Base-by-base conservation (phyloP, 1,140 invertebrate species). In the Homalodisca vitripennis region DNA sequence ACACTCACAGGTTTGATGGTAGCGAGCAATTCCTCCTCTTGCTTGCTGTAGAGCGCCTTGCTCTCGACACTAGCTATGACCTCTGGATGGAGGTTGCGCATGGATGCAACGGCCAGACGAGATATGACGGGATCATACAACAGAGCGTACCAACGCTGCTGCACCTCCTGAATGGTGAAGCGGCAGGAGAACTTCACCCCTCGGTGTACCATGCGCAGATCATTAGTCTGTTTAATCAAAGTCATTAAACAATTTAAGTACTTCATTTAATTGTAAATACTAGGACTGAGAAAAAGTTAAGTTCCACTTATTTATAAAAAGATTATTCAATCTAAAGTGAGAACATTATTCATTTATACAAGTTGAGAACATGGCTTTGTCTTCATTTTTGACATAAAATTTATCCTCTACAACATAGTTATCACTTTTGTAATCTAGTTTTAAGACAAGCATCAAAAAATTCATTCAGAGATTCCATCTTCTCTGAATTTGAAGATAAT, bases 151-250 rank as follows among this genome's bases (percentile, higher is more conserved):
- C 97, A 99, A 68, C 97, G 86, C 70, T 95, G 92, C 77, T 98
- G 93, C 29, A 99, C 87, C 79, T 99, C 96, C 78, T 92, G 89
- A 14, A 98, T 80, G 0, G 94, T 96, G 78, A 98, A 99, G 71
- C 92, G 89, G 77, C 95, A 97, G 0, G 96, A 97, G 82, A 99
- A 99, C 79, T 97, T 98, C 2, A 96, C 90, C 26, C 95, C 94
- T 72, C 92, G 83, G 78, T 98, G 92, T 6, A 99, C 95, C 75
- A 87, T 87, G 34, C 88, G 84, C 41, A 97, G 79, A 79, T 97
- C 94, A 82, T 92, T 93, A 3, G 93, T 93, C 87, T 94, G 78
- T 30, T 85, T 83, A 67, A 72, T 73, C 77, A 69, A 10, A 17
- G 6, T 10, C 6, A 17, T 10, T 10, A 41, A 41, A 41, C 6